These are phyloP conservation scores for Agapornis roseicollis DNA, from an alignment of 2,113 vertebrate species.

Conservation along the genomic window DNA sequence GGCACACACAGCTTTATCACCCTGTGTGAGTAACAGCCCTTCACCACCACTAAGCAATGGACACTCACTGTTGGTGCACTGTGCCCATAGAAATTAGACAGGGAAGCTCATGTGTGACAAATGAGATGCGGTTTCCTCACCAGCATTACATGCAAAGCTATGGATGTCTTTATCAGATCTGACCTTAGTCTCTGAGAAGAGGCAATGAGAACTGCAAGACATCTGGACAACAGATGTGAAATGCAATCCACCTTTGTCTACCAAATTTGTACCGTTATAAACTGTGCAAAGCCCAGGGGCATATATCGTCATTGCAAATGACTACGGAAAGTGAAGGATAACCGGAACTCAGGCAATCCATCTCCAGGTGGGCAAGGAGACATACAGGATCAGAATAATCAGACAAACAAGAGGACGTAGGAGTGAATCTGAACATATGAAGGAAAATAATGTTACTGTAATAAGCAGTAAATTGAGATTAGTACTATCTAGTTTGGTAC, in stretches of 20 bases:
- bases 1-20: not conserved
- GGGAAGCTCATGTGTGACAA: not conserved
- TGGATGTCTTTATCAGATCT: not conserved
- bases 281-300: not conserved
- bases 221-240: conserved; percentile 37
- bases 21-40: not conserved
- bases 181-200: not conserved
- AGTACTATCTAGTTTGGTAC: not conserved
- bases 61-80: fast-evolving
- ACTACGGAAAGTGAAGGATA: not conserved
- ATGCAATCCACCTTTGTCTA: not conserved
- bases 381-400: not conserved
- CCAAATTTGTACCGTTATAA: not conserved
- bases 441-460: not conserved
- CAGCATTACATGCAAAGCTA: not conserved
- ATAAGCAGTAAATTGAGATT: not conserved
- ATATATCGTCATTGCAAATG: not conserved
- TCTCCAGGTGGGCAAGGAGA: not conserved
- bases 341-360: not conserved
- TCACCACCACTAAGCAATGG: not conserved
- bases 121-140: not conserved
- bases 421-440: not conserved
- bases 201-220: not conserved
- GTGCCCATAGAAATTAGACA: fast-evolving
- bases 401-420: not conserved